Conservation (phyloP, 2,113 vertebrate genomes). For the Pan paniscus region DNA sequence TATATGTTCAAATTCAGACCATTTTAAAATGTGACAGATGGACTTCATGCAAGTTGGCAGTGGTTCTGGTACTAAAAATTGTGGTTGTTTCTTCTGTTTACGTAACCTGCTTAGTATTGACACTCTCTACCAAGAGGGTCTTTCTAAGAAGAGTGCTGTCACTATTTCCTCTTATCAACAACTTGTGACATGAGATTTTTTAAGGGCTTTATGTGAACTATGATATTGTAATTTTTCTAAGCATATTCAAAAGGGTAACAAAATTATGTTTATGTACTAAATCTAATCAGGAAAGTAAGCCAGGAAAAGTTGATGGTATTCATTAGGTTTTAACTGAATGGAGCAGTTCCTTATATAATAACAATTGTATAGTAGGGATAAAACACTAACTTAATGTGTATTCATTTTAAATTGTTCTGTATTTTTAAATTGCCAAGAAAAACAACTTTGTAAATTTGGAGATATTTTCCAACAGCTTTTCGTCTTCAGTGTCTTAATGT, state of each 20-base stretch:
- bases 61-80: conserved; percentile 77
- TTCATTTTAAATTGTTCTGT: conserved; percentile 86
- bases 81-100: conserved; percentile 74
- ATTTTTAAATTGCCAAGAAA: conserved; percentile 84
- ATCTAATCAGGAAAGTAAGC: conserved; percentile 77
- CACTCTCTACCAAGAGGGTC: conserved; percentile 62
- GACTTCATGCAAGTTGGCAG: conserved; percentile 69
- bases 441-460: conserved; percentile 84
- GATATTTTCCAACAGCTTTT: conserved; percentile 80
- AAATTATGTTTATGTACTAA: conserved; percentile 85
- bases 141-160: conserved; percentile 75
- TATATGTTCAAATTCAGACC: conserved; percentile 69
- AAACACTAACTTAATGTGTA: conserved; percentile 87
- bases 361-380: conserved; percentile 90
- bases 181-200: conserved; percentile 78
- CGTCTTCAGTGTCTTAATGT: conserved; percentile 80
- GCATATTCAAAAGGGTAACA: conserved; percentile 83
- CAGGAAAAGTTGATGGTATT: conserved; percentile 79
- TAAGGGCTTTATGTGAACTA: conserved; percentile 90
- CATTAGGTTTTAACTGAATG: conserved; percentile 84
- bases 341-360: conserved; percentile 83
- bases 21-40: conserved; percentile 72
- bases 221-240: conserved; percentile 86
- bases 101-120: conserved; percentile 69
- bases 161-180: conserved; percentile 71